Evolutionary conservation across 1,140 invertebrate species (phyloP).

Genomic region (Hesperophylax magnus): DNA sequence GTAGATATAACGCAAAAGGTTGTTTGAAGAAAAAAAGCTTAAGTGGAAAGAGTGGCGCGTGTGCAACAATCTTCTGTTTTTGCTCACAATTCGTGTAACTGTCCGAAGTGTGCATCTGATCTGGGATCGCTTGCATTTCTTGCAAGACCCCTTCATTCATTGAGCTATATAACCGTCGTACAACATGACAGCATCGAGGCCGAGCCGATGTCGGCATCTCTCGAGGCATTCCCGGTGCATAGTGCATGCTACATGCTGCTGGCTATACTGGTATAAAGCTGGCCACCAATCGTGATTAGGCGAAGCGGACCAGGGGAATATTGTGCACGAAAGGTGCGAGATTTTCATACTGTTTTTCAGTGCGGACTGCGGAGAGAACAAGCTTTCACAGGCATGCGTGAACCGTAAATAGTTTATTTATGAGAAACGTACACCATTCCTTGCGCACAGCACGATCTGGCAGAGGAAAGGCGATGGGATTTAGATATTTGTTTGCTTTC

Average conservation of each 20-base stretch:
- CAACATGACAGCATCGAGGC: not conserved
- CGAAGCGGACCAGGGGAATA: not conserved
- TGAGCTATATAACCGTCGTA: not conserved
- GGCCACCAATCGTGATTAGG: not conserved
- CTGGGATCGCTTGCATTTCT: not conserved
- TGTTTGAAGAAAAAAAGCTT: not conserved
- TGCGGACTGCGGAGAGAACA: not conserved
- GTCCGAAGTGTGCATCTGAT: not conserved
- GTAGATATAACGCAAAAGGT: too few species aligned
- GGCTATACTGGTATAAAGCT: too few species aligned
- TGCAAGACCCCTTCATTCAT: constrained; percentile 4
- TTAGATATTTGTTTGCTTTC: not conserved
- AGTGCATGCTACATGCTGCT: not conserved
- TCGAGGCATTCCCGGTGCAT: not conserved
- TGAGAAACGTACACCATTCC: not conserved
- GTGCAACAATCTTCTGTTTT: not conserved
- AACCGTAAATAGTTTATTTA: constrained; percentile 11
- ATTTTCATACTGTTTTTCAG: not conserved
- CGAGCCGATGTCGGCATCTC: constrained; percentile 2
- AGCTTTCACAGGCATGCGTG: constrained; percentile 20
- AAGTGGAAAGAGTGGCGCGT: not conserved
- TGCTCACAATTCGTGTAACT: constrained; percentile 1
- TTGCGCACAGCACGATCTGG: not conserved
- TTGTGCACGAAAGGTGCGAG: not conserved
- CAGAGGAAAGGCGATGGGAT: not conserved